Base-by-base conservation (phyloP, 2,113 vertebrate species). In the Odobenus rosmarus region DNA sequence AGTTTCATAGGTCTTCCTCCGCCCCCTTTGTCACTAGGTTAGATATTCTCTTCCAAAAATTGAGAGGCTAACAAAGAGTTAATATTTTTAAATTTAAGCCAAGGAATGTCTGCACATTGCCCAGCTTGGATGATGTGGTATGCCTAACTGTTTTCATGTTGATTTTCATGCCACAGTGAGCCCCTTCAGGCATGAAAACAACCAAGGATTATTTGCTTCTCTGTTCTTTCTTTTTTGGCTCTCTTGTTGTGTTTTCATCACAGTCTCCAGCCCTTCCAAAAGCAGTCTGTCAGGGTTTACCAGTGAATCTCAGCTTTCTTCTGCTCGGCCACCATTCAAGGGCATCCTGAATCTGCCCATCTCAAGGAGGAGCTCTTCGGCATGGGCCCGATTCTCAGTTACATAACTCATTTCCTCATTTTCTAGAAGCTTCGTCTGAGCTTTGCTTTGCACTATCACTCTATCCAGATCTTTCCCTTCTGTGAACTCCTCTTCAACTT, bases 131-230 rank as follows among this genome's bases (percentile, higher is more conserved):
- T 82, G 71, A 90, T 84, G 51, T 71, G 83, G 82, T 98, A 69
- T 93, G 79, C 62, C 90, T 90, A 24, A 61, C 61, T 96, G 92
- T 79, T 95, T 98, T 93, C 86, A 76, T 84, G 53, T 90, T 85
- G 77, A 96, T 97, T 97, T 97, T 96, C 92, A 95, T 88, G 90
- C 85, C 83, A 82, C 82, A 82, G 71, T 86, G 96, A 95, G 64
- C 77, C 81, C 33, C 72, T 93, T 88, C 39, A 80, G 93, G 85
- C 93, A 77, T 91, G 59, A 97, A 90, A 97, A 96, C 88, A 96
- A 88, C 88, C 88, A 80, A 81, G 81, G 77, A 95, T 97, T 97
- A 91, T 93, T 94, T 97, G 84, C 91, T 95, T 80, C 92, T 96
- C 82, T 95, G 67, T 93, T 96, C 79, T 98, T 97, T 95, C 57